Evolutionary conservation across 2,888 invertebrate genomes (phyloP).

Genomic region (Pomacea canaliculata): DNA sequence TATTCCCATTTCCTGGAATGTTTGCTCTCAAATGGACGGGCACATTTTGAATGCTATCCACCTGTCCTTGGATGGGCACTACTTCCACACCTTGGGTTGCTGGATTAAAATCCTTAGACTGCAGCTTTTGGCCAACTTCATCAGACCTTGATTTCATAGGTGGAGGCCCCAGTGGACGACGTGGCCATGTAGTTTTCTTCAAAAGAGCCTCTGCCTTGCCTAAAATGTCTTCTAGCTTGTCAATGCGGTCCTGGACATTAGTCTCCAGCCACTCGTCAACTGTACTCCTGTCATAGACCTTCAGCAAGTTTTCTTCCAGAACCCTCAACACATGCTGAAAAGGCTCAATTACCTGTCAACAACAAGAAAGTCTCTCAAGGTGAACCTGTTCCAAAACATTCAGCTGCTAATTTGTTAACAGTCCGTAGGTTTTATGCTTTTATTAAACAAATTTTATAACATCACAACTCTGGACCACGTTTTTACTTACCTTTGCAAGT

Average conservation of each 20-base stretch:
- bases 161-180: conserved; percentile 24
- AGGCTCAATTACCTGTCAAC: conserved; percentile 3
- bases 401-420: too few species aligned
- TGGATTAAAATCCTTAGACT: too few species aligned
- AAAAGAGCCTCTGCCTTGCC: conserved; percentile 28
- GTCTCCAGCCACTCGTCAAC: conserved; percentile 42
- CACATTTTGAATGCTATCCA: too few species aligned
- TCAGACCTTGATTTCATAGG: too few species aligned
- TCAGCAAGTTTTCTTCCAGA: conserved; percentile 23
- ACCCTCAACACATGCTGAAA: conserved; percentile 11
- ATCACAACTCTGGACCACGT: too few species aligned
- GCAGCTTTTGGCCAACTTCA: too few species aligned
- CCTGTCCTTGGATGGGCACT: too few species aligned
- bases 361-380: not conserved
- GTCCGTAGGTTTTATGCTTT: too few species aligned
- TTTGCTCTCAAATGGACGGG: too few species aligned
- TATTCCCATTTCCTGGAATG: too few species aligned
- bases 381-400: not conserved
- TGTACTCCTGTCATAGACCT: conserved; percentile 33
- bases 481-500: conserved; percentile 6
- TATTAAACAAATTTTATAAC: too few species aligned
- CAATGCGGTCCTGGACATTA: conserved; percentile 29
- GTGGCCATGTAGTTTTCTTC: conserved; percentile 25
- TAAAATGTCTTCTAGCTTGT: conserved; percentile 14
- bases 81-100: too few species aligned